Percentiles rank a stretch among this genome's conserved stretches.
Conservation (phyloP, 2,888 invertebrate species). For the Himalopsyche kuldschensis region DNA sequence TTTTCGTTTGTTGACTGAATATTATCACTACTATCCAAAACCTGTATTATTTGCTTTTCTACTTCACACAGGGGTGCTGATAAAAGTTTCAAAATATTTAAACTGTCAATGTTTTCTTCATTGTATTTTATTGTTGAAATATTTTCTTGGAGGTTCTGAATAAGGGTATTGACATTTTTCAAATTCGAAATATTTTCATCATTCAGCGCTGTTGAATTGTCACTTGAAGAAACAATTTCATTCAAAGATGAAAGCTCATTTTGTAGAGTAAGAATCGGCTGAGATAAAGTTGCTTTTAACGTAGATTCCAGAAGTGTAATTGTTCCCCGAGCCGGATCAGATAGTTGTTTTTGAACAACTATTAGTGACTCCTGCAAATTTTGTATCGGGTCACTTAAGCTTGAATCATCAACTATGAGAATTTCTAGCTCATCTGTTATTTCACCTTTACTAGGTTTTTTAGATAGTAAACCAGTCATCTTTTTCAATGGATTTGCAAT, state of each 20-base stretch:
- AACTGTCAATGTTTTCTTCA: not conserved
- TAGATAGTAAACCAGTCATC: not conserved
- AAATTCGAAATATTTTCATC: slow-evolving; percentile 47
- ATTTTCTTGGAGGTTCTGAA: slow-evolving; percentile 48
- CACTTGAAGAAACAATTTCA: slow-evolving; percentile 43
- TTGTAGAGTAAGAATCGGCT: slow-evolving; percentile 49
- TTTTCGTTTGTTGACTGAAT: not conserved
- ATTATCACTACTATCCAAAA: slow-evolving; percentile 29
- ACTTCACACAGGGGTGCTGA: not conserved
- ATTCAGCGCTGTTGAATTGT: slow-evolving; percentile 42
- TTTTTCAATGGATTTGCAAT: slow-evolving; percentile 11
- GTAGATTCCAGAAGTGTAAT: slow-evolving; percentile 46
- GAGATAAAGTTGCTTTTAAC: slow-evolving; percentile 49
- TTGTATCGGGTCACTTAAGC: slow-evolving; percentile 37
- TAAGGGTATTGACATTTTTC: slow-evolving; percentile 48
- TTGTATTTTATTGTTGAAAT: slow-evolving; percentile 46
- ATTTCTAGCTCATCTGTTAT: not conserved
- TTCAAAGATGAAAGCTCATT: slow-evolving; percentile 46
- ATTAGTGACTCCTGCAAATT: slow-evolving; percentile 48
- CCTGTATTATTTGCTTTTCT: slow-evolving; percentile 12
- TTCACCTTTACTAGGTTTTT: not conserved
- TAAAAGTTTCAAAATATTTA: not conserved
- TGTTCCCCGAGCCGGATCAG: slow-evolving; percentile 46
- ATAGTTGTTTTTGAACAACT: slow-evolving; percentile 48
- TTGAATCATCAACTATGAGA: slow-evolving; percentile 38